Conservation (phyloP, 1,140 invertebrate species). For the Achatina immaculata region DNA sequence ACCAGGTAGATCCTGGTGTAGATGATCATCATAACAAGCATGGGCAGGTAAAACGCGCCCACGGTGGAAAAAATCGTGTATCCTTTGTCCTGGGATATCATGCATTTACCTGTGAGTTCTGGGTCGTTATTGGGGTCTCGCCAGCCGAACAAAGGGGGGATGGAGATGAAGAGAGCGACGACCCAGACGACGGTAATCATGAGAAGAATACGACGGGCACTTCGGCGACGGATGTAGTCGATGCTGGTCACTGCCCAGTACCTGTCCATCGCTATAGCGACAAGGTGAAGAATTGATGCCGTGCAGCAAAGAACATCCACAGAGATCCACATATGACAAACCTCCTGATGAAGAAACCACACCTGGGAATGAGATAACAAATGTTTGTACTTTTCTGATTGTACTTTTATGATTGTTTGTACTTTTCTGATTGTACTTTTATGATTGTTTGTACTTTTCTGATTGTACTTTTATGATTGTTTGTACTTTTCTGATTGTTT, state of each 20-base stretch:
- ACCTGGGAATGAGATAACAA: constrained; percentile 64
- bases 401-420: too few relatives aligned
- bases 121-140: constrained; percentile 58
- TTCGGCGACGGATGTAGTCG: constrained; percentile 92
- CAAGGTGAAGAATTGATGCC: constrained; percentile 93
- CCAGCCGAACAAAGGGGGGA: constrained; percentile 83
- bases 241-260: constrained; percentile 97
- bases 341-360: constrained; percentile 80
- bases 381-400: too few relatives aligned
- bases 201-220: constrained; percentile 82
- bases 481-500: too few relatives aligned
- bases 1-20: constrained; percentile 68
- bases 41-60: constrained; percentile 71
- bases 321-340: constrained; percentile 37
- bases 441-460: too few relatives aligned
- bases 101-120: constrained; percentile 57
- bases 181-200: constrained; percentile 93
- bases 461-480: too few relatives aligned
- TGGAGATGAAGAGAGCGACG: constrained; percentile 87
- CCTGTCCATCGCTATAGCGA: constrained; percentile 92
- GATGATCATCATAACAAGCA: constrained; percentile 69
- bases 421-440: too few relatives aligned
- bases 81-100: constrained; percentile 67
- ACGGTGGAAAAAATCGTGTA: constrained; percentile 71
- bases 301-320: constrained; percentile 91